Percentiles rank a stretch among this genome's conserved stretches.
These are phyloP conservation scores for Formicarius rufipectus DNA, from an alignment of 2,113 vertebrate genomes.

Conservation along the genomic window DNA sequence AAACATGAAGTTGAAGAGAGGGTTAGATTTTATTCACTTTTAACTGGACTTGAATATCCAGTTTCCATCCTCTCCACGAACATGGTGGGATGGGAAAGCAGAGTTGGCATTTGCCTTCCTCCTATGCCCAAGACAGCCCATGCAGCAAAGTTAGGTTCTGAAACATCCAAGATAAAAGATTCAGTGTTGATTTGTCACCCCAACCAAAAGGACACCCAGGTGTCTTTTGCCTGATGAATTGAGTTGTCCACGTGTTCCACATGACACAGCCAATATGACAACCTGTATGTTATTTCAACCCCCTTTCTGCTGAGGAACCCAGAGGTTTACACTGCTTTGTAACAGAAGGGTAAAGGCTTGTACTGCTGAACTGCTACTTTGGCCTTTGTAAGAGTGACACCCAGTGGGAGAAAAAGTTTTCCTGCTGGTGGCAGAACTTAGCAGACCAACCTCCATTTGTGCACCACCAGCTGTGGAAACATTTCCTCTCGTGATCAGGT, in stretches of 20 bases:
- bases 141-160: neutral
- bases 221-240: neutral
- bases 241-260: neutral
- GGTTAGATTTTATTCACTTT: neutral
- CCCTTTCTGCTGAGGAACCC: neutral
- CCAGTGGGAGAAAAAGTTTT: neutral
- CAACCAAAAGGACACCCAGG: neutral
- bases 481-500: neutral
- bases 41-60: neutral
- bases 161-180: neutral
- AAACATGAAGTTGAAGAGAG: neutral
- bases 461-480: neutral
- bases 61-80: neutral
- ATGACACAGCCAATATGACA: neutral
- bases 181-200: neutral
- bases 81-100: neutral
- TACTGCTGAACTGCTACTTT: neutral
- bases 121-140: neutral
- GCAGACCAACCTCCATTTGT: neutral
- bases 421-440: neutral
- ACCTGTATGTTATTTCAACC: neutral
- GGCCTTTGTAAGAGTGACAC: slow-evolving; percentile 35
- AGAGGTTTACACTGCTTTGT: neutral
- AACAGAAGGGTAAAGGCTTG: neutral
- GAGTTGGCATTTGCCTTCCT: neutral